Evolutionary conservation across 1,140 invertebrate species (phyloP), one percentile per base, ranked within the genome.

Genomic region (Dendrolimus kikuchii): DNA sequence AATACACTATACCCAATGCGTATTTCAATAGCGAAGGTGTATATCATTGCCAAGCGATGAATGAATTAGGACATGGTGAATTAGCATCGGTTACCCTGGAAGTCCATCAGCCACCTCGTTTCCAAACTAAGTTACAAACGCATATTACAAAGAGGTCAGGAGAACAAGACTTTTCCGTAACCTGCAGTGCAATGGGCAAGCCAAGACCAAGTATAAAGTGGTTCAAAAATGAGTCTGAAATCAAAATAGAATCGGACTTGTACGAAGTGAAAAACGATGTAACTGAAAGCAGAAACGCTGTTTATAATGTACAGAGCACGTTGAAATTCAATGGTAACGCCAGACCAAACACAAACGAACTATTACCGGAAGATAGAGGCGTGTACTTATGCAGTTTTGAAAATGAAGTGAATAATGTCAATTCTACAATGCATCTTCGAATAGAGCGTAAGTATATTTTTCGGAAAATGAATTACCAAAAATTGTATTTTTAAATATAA

Each of bases 1-100:
- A 93, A 60, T 96, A 96, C 70, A 95, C 94, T 39, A 97, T 98
- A 64, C 90, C 92, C 1, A 92, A 92, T 36, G 95, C 95, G 0
- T 92, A 95, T 67, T 84, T 96, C 10, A 92, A 91, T 7, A 95
- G 93, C 68, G 96, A 97, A 81, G 96, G 96, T 3, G 92, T 92
- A 10, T 98, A 98, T 76, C 93, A 93, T 68, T 98, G 96, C 71
- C 93, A 96, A 72, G 95, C 95, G 0, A 92, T 91, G 9, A 98
- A 98, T 69, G 94, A 95, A 75, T 89, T 97, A 55, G 96, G 96
- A 5, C 92, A 92, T 47, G 95, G 96, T 1, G 93, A 95, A 62
- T 88, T 93, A 45, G 95, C 94, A 0, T 93, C 93, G 0, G 94
- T 96, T 7, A 91, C 91, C 49, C 87, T 98, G 4, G 93, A 94